Conservation (phyloP, 2,113 vertebrate species). For the Siniperca chuatsi region DNA sequence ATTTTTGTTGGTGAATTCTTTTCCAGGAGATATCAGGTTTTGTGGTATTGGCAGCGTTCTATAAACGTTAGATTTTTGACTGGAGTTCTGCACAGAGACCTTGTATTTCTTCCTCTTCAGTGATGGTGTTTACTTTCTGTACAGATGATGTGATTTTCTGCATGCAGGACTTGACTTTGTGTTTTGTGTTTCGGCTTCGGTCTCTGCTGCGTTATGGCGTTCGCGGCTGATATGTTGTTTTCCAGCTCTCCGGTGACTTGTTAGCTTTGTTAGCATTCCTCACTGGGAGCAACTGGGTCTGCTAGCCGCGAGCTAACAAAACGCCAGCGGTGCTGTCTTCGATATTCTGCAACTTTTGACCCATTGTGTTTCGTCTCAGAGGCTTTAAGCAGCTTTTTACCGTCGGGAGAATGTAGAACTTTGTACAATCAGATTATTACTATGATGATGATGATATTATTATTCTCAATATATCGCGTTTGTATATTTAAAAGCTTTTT, state of each 20-base stretch:
- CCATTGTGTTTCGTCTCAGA: conserved; percentile 62
- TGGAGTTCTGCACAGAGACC: conserved; percentile 16
- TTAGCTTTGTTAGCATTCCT: conserved; percentile 56
- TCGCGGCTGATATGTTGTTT: conserved; percentile 21
- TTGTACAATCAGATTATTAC: conserved; percentile 72
- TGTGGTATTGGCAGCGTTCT: background rate
- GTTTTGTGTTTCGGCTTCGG: conserved; percentile 67
- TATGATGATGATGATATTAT: conserved; percentile 33
- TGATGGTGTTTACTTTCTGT: conserved; percentile 52
- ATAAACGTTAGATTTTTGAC: background rate
- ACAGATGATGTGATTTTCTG: conserved; percentile 62
- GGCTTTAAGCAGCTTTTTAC: conserved; percentile 68
- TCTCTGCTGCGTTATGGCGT: conserved; percentile 21
- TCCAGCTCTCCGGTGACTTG: conserved; percentile 24
- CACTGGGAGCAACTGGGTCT: conserved; percentile 1
- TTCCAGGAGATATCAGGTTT: conserved; percentile 12
- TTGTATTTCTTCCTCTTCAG: conserved; percentile 55
- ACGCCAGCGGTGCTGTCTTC: conserved; percentile 29
- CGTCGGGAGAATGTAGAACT: conserved; percentile 72
- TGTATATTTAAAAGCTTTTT: conserved; percentile 70
- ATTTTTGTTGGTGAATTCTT: background rate
- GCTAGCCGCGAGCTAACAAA: conserved; percentile 58
- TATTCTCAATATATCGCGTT: conserved; percentile 42
- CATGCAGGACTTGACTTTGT: conserved; percentile 72
- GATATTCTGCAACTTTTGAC: conserved; percentile 59